A percentile compares a stretch with the other conserved stretches of the same genome.
Evolutionary conservation across 2,797 vertebrate species (phyloP).

Genomic region (Prunella strophiata): DNA sequence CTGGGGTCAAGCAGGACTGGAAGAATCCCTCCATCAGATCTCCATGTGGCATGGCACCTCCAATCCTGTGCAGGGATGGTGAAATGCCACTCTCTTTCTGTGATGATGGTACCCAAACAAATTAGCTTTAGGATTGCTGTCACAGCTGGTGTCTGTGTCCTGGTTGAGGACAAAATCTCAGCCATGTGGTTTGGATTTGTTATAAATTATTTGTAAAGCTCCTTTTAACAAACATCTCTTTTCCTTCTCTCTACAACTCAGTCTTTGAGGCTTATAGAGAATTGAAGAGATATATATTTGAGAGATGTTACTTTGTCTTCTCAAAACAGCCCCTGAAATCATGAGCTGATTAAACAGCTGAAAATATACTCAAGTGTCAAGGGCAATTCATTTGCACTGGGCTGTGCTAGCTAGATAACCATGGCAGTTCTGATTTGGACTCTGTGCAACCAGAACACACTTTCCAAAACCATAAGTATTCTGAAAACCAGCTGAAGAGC

Average conservation of each 20-base stretch:
- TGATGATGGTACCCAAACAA: background rate
- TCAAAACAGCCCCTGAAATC: background rate
- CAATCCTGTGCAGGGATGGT: rapidly evolving
- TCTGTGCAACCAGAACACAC: background rate
- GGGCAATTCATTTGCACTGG: background rate
- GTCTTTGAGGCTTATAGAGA: background rate
- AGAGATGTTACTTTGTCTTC: background rate
- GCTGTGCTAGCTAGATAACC: background rate
- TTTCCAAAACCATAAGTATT: background rate
- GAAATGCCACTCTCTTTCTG: background rate
- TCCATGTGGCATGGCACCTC: background rate
- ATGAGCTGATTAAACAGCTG: conserved; percentile 19
- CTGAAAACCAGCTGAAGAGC: background rate
- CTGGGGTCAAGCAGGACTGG: background rate
- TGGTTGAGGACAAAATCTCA: background rate
- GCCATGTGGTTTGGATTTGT: background rate
- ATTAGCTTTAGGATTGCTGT: background rate
- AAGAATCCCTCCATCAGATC: background rate
- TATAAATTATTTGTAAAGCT: background rate
- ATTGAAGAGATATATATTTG: background rate
- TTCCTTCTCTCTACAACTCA: background rate
- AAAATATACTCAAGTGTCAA: background rate
- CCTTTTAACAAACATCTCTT: background rate
- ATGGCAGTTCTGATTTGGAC: background rate
- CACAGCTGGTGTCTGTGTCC: background rate